Evolutionary conservation across 1,140 invertebrate species (phyloP), one percentile per base, ranked within the genome.

Genomic region (Zaprionus kolodkinae): DNA sequence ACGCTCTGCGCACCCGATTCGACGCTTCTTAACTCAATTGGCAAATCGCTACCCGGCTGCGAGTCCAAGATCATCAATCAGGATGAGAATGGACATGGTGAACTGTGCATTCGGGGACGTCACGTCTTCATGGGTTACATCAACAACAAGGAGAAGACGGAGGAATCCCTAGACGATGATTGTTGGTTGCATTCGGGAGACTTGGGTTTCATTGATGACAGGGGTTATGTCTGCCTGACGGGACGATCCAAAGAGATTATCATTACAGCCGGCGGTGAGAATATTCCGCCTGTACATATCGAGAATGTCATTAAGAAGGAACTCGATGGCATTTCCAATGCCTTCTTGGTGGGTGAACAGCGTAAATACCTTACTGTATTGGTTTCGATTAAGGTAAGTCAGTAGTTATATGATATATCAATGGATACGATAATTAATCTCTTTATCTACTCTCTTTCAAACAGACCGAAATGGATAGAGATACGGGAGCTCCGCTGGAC

Each of bases 231-330:
- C 0, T 96, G 95, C 65, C 96, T 98, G 59, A 98, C 97, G n/a
- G 97, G 97, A 40, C 95, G 97, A 82, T 95, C 96, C 68, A 97
- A 97, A 95, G 97, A 98, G 92, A 88, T 99, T 5, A 94, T 99
- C 15, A 98, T 98, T 62, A 99, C 98, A 7, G 97, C 97, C 59
- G 98, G 98, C 27, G 98, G 98, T 50, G 97, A 99, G 94, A 99
- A 99, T 92, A 94, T 99, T 64, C 95, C 97, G 30, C 97, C 98
- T 9, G 95, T 97, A 27, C 94, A 95, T 21, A 97, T 98, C 76
- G 98, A 99, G 93, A 96, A 98, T 76, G 93, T 94, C 40, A 94
- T 99, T 6, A 96, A 97, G 83, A 93, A 94, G 12, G 96, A 96
- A 91, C 92, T 98, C 54, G 95, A 96, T 36, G 94, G 94, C 73